phyloP scores from a whole-genome alignment of 2,888 invertebrate genomes.

The Chrysodeixis includens region DNA sequence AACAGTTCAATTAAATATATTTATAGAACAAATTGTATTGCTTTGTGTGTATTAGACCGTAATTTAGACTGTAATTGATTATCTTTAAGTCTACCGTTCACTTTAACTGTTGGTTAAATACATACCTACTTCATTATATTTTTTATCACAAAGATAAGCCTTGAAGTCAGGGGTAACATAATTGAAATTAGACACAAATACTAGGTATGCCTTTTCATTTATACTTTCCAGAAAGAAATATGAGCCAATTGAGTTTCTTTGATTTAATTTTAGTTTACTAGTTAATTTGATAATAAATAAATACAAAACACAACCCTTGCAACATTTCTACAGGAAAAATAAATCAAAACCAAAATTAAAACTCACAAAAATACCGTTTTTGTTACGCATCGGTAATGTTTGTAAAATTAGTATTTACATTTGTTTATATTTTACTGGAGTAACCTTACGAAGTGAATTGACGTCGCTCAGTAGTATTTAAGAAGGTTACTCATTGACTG shows the following conservation, averaged over 20 bases:
- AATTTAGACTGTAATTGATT: constrained; percentile 45
- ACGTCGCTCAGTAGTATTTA: constrained; percentile 81
- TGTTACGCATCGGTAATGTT: constrained; percentile 19
- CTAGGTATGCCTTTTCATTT: too few species aligned
- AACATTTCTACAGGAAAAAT: too few species aligned
- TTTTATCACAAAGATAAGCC: constrained; percentile 27
- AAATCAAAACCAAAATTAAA: constrained; percentile 5
- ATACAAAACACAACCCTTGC: too few species aligned
- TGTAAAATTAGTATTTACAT: constrained; percentile 35
- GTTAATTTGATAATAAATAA: too few species aligned
- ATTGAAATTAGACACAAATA: not conserved
- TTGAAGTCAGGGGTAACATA: constrained; percentile 25
- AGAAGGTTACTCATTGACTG: constrained; percentile 77
- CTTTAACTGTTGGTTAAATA: constrained; percentile 45
- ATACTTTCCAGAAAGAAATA: too few species aligned
- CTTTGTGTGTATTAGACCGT: constrained; percentile 35
- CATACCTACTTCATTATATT: constrained; percentile 19
- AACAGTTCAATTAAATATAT: too few species aligned
- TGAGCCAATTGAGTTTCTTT: too few species aligned
- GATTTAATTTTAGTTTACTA: too few species aligned
- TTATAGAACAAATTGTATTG: constrained; percentile 8
- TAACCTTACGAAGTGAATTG: constrained; percentile 85
- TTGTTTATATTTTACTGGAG: constrained; percentile 61
- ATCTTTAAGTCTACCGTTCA: constrained; percentile 44
- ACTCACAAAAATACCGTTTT: constrained; percentile 13